These are phyloP conservation scores for Cataglyphis altisquamis DNA, from an alignment of 2,888 invertebrate species.

Conservation along the genomic window DNA sequence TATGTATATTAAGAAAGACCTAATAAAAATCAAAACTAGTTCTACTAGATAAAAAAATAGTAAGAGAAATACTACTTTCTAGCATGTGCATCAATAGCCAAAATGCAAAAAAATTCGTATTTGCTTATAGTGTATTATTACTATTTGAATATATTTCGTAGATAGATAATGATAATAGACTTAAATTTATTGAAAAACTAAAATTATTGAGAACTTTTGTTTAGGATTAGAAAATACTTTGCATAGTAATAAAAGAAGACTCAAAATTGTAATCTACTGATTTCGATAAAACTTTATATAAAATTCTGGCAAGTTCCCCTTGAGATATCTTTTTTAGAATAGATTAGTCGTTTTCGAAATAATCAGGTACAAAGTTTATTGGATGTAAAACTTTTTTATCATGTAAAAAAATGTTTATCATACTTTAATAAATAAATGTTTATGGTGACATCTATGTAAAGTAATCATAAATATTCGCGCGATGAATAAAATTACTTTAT, in stretches of 20 bases:
- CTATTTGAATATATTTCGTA: not conserved
- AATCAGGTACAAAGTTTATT: not conserved
- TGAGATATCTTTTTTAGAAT: not conserved
- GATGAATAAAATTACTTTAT: too few species aligned
- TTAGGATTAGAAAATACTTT: too few species aligned
- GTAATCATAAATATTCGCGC: too few species aligned
- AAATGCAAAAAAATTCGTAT: not conserved
- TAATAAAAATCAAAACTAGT: not conserved
- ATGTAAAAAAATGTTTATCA: too few species aligned
- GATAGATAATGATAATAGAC: too few species aligned
- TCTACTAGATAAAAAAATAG: not conserved
- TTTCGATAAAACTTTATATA: too few species aligned
- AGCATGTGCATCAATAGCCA: not conserved
- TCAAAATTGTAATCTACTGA: too few species aligned
- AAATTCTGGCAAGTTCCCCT: too few species aligned
- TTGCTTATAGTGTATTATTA: not conserved
- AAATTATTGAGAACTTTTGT: too few species aligned
- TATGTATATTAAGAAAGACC: not conserved
- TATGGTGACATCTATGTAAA: not conserved
- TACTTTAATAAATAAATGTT: not conserved
- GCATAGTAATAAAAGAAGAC: too few species aligned
- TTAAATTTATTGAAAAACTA: too few species aligned
- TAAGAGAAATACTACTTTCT: not conserved
- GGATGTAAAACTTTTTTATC: too few species aligned
- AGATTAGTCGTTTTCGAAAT: not conserved